Evolutionary conservation across 2,797 vertebrate genomes (phyloP).

Genomic region (Helarctos malayanus): DNA sequence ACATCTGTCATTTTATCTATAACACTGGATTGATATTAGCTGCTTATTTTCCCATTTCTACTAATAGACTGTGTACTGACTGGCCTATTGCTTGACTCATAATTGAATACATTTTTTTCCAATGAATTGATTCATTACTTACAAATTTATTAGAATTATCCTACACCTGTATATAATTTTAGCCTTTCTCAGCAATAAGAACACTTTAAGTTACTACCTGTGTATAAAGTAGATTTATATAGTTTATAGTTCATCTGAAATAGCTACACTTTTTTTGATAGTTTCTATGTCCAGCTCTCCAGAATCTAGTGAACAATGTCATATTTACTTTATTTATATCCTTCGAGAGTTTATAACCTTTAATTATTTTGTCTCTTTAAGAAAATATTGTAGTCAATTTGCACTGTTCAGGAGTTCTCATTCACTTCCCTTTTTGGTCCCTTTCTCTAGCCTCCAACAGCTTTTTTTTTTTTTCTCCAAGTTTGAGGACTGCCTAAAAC

Average conservation of each 20-base stretch:
- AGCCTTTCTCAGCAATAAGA: neutral
- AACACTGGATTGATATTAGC: neutral
- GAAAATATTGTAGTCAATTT: neutral
- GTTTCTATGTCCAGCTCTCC: neutral
- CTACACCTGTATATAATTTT: neutral
- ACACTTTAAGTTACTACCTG: neutral
- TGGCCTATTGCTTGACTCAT: neutral
- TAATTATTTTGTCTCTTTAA: neutral
- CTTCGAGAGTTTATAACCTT: neutral
- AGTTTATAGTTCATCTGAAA: neutral
- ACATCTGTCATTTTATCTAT: neutral
- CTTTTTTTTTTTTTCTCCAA: neutral
- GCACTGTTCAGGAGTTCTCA: neutral
- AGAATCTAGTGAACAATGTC: neutral
- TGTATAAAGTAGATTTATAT: neutral
- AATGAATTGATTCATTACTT: neutral
- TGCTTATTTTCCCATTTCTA: neutral
- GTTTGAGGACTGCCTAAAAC: neutral
- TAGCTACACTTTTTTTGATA: neutral
- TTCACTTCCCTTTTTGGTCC: neutral
- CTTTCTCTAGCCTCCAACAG: neutral
- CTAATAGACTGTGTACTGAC: neutral
- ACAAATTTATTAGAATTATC: neutral
- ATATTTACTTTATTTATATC: neutral
- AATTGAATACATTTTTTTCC: neutral